A percentile compares a stretch with the other conserved stretches of the same genome.
Evolutionary conservation across 2,888 invertebrate species (phyloP).

Genomic region (Temnothorax ravouxi): DNA sequence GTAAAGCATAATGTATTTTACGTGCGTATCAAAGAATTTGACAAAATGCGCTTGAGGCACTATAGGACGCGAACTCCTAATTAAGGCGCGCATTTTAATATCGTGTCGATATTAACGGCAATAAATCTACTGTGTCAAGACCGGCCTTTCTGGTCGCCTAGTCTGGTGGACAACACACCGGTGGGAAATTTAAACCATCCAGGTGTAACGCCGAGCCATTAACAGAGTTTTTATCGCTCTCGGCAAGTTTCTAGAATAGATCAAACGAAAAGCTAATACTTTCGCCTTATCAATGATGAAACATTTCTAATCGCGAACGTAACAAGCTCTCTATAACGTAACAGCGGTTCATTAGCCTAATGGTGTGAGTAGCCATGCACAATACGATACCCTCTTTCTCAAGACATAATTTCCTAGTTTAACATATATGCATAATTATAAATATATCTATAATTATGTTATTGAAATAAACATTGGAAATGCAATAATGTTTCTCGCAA

Average conservation of each 20-base stretch:
- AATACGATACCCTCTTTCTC: slow-evolving; percentile 68
- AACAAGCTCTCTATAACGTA: slow-evolving; percentile 50
- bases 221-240: slow-evolving; percentile 25
- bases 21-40: background rate
- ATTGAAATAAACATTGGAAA: background rate
- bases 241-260: slow-evolving; percentile 1
- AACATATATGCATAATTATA: background rate
- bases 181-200: slow-evolving; percentile 29
- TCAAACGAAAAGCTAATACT: slow-evolving; percentile 41
- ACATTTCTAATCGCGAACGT: slow-evolving; percentile 48
- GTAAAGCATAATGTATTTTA: slow-evolving; percentile 39
- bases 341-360: slow-evolving; percentile 72
- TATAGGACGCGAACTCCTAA: slow-evolving; percentile 22
- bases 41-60: background rate
- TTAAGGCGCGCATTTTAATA: slow-evolving; percentile 49
- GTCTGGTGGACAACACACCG: background rate
- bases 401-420: slow-evolving; percentile 6
- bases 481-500: background rate
- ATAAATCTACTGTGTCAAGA: slow-evolving; percentile 57
- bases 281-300: slow-evolving; percentile 7
- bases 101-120: slow-evolving; percentile 48
- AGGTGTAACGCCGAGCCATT: slow-evolving; percentile 29
- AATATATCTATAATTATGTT: background rate
- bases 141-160: slow-evolving; percentile 4
- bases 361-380: slow-evolving; percentile 60